phyloP scores from a whole-genome alignment of 2,888 invertebrate species.

The Slavum lentiscoides region DNA sequence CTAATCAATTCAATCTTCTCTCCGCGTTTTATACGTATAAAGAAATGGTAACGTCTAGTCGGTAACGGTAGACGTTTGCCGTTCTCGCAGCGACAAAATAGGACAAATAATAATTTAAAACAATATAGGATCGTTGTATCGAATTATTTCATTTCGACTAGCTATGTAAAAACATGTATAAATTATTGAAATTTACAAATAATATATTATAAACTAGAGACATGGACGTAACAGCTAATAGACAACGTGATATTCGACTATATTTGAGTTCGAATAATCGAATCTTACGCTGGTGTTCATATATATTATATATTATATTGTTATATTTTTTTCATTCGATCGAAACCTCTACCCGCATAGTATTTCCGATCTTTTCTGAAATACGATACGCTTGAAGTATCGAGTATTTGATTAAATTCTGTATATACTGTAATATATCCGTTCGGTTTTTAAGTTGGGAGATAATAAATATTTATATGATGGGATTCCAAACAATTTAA shows the following conservation, averaged over 20 bases:
- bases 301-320: too few relatives aligned
- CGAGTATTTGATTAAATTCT: constrained; percentile 29
- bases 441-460: background rate
- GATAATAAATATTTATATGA: background rate
- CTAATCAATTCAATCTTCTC: too few relatives aligned
- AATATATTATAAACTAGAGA: background rate
- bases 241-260: too few relatives aligned
- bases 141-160: background rate
- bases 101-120: too few relatives aligned
- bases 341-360: background rate
- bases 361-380: constrained; percentile 2
- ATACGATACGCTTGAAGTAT: constrained; percentile 28
- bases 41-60: too few relatives aligned
- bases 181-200: background rate
- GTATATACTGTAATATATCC: too few relatives aligned
- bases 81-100: too few relatives aligned
- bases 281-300: too few relatives aligned
- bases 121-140: background rate
- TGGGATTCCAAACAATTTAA: background rate
- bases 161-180: background rate
- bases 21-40: too few relatives aligned
- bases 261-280: too few relatives aligned
- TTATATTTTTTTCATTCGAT: background rate
- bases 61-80: too few relatives aligned
- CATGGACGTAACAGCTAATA: background rate